Base-by-base conservation (phyloP, 2,797 vertebrate species). In the Sebastes matsubarae region DNA sequence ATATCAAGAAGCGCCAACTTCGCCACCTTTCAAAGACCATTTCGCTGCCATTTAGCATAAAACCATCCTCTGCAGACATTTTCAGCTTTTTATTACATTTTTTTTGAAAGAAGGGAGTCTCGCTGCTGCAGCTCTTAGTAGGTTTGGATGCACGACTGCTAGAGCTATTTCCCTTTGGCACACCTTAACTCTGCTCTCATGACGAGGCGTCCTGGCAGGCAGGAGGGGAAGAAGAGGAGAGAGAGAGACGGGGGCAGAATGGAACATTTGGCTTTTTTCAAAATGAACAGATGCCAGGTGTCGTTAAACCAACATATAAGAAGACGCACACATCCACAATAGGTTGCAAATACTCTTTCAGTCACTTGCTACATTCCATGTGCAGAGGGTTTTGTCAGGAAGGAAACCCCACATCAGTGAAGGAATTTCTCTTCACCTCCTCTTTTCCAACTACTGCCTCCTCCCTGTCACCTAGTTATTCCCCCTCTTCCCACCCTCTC, bases 161-260 rank as follows among this genome's bases (percentile, higher is more conserved):
- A 50, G 74, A 91, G 67, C 77, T 90, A 90, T 94, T 94, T 94
- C 88, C 90, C 91, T 78, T 89, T 92, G 90, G 92, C 89, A 76
- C 54, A 57, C 67, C 34, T 81, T 27, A 32, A 25, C 70, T 81
- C 79, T 88, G 70, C 71, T 84, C 81, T 92, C 59, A 86, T 88
- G 87, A 92, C 22, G 83, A 87, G 83, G 87, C 71, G 6, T 24
- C 78, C 76, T 90, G 85, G 87, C 85, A 86, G 82, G 63, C 25
- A 38, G 65, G n/a, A 76, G 72, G 72, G 72, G 32, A 85, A 83
- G 87, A 89, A 79, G 81, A 88, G 87, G 82, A 70, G 38, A 63
- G 34, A 77, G 64, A 63, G 34, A 79, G 73, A 61, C 6, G 24
- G 34, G 60, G 72, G 67, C 50, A 77, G 73, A 83, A 72, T 60